These are phyloP conservation scores for Diprion similis DNA, from an alignment of 1,140 invertebrate genomes.

Conservation along the genomic window DNA sequence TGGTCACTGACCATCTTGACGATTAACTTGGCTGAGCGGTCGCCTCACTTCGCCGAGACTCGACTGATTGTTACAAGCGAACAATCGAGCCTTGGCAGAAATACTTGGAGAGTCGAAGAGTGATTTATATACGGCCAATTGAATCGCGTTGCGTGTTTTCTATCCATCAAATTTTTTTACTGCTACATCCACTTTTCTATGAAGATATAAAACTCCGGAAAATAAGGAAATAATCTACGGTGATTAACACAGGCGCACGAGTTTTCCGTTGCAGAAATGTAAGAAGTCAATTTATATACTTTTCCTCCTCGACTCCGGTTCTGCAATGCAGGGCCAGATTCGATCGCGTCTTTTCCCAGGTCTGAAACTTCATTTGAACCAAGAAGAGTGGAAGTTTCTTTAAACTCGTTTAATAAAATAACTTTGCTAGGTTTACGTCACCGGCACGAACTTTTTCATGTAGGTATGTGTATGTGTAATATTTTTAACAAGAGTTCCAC, in stretches of 20 bases:
- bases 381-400: background rate
- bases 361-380: background rate
- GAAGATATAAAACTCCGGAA: too few species aligned
- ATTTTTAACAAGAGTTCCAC: too few species aligned
- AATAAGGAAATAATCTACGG: too few species aligned
- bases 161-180: background rate
- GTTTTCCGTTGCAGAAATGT: background rate
- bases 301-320: too few species aligned
- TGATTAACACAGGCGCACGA: too few species aligned
- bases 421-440: background rate
- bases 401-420: slow-evolving; percentile 3
- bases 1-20: background rate
- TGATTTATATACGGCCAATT: background rate
- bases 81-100: background rate
- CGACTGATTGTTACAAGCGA: background rate
- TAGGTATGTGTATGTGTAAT: background rate
- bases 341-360: background rate
- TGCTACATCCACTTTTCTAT: too few species aligned
- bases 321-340: background rate
- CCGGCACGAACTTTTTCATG: background rate
- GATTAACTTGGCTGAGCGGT: background rate
- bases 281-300: background rate
- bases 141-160: background rate
- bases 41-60: background rate
- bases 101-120: background rate